Percentiles rank a stretch among this genome's conserved stretches.
phyloP scores from a whole-genome alignment of 2,113 vertebrate genomes.

The Oryzias curvinotus region DNA sequence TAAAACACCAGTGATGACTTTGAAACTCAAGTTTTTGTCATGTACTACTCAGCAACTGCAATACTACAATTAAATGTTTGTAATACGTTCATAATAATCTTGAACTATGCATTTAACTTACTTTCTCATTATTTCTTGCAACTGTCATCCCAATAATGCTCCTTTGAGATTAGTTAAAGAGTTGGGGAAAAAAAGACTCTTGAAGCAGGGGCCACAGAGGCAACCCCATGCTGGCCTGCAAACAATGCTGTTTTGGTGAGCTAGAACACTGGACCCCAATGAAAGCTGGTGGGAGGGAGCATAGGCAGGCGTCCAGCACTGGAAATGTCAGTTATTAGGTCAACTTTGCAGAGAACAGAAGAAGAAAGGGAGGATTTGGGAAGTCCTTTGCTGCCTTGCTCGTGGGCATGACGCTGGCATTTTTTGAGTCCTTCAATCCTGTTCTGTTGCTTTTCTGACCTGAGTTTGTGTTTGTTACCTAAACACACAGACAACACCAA shows the following conservation, averaged over 20 bases:
- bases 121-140: constrained; percentile 67
- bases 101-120: constrained; percentile 20
- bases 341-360: constrained; percentile 36
- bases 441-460: constrained; percentile 32
- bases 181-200: constrained; percentile 48
- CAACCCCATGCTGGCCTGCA: constrained; percentile 76
- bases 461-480: constrained; percentile 31
- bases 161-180: constrained; percentile 66
- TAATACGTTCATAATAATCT: constrained; percentile 66
- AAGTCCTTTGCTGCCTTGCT: constrained; percentile 34
- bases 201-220: constrained; percentile 52
- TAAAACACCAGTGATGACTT: too few species aligned
- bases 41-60: too few species aligned
- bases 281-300: constrained; percentile 59
- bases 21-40: too few species aligned
- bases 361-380: constrained; percentile 18
- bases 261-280: constrained; percentile 61
- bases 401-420: constrained; percentile 61
- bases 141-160: constrained; percentile 69
- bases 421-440: constrained; percentile 50
- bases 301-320: constrained; percentile 49
- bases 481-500: constrained; percentile 54
- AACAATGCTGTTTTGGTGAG: constrained; percentile 79
- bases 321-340: constrained; percentile 77
- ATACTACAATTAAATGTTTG: not conserved